Evolutionary conservation across 1,140 invertebrate genomes (phyloP), one percentile per base, ranked within the genome.

Genomic region (Gryllus bimaculatus): DNA sequence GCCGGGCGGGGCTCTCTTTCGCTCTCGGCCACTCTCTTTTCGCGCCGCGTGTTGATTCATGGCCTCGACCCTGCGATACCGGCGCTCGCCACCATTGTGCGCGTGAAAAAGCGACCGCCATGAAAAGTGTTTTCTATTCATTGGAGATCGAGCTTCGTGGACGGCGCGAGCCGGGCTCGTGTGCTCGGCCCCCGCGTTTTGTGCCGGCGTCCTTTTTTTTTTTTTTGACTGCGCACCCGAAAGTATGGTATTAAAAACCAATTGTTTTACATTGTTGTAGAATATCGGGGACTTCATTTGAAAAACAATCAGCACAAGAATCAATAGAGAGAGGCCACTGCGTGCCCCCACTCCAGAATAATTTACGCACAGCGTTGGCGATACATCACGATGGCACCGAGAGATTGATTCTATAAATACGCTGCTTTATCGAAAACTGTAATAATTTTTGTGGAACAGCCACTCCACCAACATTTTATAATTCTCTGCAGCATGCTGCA

Each of bases 101-200:
- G 54, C 54, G 54, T 66, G 54, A 66, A 66, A 66, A 66, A 66
- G 54, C 54, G 10, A 10, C 10, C 54, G 54, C 54, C 54, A 66
- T 66, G 54, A 66, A 66, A 66, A 66, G 54, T 66, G 54, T 66
- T 66, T 66, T 66, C 54, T 66, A 66, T 66, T 66, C 54, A 66
- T 66, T 66, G 54, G 54, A 66, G 54, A 66, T 66, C 54, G 54
- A 18, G 54, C 18, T 66, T 66, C 54, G 18, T 18, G 0, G 54
- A 66, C 54, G 54, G 10, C 54, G 2, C 54, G 54, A 66, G 10
- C 54, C 7, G 10, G 54, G 54, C 54, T 10, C 54, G 18, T 18
- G 10, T 18, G 10, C 54, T 13, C 54, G 18, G 54, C 10, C 54
- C 54, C 54, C 54, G 18, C 54, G 54, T 66, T 66, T 66, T 66